A percentile compares a stretch with the other conserved stretches of the same genome.
These are phyloP conservation scores for Sorex fumeus DNA, from an alignment of 2,113 vertebrate species.

Conservation along the genomic window DNA sequence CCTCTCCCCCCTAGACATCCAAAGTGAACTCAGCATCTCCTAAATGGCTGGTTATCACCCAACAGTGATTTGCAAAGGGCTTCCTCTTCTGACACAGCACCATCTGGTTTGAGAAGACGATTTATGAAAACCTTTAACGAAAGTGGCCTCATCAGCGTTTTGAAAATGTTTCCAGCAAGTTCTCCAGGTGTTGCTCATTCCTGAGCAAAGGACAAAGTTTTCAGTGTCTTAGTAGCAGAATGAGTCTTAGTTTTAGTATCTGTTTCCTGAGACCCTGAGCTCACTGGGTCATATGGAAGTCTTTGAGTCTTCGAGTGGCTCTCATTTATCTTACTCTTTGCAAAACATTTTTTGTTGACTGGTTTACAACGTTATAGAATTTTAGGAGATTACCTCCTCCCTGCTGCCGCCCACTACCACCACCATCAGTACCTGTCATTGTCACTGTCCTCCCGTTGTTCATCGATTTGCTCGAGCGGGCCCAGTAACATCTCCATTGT, in stretches of 20 bases:
- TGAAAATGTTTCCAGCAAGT: conserved; percentile 29
- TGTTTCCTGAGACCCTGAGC: neutral
- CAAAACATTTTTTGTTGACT: too few relatives aligned
- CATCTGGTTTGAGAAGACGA: conserved; percentile 52
- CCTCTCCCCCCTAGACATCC: neutral
- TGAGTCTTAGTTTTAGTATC: neutral
- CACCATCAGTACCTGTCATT: too few relatives aligned
- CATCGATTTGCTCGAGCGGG: too few relatives aligned
- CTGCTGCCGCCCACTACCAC: too few relatives aligned
- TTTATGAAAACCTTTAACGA: conserved; percentile 29
- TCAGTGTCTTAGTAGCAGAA: neutral
- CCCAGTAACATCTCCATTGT: too few relatives aligned
- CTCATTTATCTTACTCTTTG: too few relatives aligned
- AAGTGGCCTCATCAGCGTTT: conserved; percentile 19
- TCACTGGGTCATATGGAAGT: neutral
- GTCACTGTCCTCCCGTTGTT: too few relatives aligned
- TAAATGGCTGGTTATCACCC: neutral
- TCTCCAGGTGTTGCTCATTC: conserved; percentile 39
- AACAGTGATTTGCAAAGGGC: neutral
- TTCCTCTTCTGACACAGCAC: neutral
- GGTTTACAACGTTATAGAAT: too few relatives aligned
- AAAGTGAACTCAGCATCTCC: neutral
- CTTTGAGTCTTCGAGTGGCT: too few relatives aligned
- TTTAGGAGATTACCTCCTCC: too few relatives aligned
- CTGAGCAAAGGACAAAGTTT: conserved; percentile 2